Conservation (phyloP, 1,140 invertebrate genomes). For the Cyclina sinensis region DNA sequence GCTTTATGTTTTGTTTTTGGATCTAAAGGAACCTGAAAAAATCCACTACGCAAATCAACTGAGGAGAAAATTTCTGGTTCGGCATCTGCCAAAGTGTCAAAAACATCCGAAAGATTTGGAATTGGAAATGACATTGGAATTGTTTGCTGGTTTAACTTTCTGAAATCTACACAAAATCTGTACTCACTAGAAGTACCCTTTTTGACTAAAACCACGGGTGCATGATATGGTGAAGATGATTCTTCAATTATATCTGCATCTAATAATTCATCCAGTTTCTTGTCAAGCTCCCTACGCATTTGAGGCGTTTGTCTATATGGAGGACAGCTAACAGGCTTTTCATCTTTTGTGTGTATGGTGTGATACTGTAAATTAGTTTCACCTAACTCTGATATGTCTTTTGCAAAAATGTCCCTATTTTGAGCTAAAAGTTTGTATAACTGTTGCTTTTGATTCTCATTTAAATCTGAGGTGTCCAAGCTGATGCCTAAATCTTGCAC, state of each 20-base stretch:
- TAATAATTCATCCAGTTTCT: constrained; percentile 62
- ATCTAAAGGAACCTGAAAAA: constrained; percentile 83
- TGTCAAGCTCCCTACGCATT: not conserved
- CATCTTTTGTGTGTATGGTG: constrained; percentile 49
- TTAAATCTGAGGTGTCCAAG: not conserved
- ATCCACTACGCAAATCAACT: constrained; percentile 54
- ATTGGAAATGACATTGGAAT: constrained; percentile 60
- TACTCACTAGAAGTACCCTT: constrained; percentile 44
- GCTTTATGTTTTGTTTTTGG: constrained; percentile 81
- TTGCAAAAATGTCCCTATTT: constrained; percentile 67
- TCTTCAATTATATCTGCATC: constrained; percentile 26
- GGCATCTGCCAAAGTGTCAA: constrained; percentile 62
- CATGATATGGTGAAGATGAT: constrained; percentile 32
- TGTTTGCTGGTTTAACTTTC: constrained; percentile 67
- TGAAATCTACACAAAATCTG: constrained; percentile 62
- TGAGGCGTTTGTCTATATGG: constrained; percentile 41
- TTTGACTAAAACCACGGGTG: constrained; percentile 57
- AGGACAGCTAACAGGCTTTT: constrained; percentile 49
- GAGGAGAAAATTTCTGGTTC: not conserved
- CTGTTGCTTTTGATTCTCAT: not conserved
- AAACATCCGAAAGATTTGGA: constrained; percentile 66
- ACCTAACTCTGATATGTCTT: constrained; percentile 65
- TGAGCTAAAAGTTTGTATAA: not conserved
- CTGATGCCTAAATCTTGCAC: not conserved
- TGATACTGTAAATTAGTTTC: constrained; percentile 26